phyloP scores from a whole-genome alignment of 1,140 invertebrate species.

The Ridgeia piscesae region DNA sequence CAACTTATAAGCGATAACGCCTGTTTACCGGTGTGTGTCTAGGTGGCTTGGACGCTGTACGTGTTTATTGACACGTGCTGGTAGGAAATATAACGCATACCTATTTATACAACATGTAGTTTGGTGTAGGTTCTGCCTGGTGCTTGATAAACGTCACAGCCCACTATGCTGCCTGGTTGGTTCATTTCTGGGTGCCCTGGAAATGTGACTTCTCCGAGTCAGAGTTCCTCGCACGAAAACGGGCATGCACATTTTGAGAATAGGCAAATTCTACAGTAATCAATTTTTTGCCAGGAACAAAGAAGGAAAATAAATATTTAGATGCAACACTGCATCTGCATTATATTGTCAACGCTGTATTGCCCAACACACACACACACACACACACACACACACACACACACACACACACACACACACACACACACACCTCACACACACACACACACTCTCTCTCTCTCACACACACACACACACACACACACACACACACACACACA shows the following conservation, averaged over 20 bases:
- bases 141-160: not conserved
- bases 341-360: too few relatives aligned
- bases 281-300: not conserved
- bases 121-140: not conserved
- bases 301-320: too few relatives aligned
- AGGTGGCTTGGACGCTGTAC: not conserved
- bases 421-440: too few relatives aligned
- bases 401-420: too few relatives aligned
- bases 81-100: not conserved
- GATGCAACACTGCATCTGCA: too few relatives aligned
- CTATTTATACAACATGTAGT: not conserved
- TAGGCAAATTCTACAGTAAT: not conserved
- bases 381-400: too few relatives aligned
- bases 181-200: not conserved
- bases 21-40: not conserved
- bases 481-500: too few relatives aligned
- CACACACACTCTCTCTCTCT: too few relatives aligned
- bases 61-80: not conserved
- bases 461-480: too few relatives aligned
- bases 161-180: not conserved
- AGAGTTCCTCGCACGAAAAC: not conserved
- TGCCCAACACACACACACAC: too few relatives aligned
- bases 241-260: not conserved
- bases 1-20: not conserved
- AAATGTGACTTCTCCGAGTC: not conserved